phyloP scores from a whole-genome alignment of 2,888 invertebrate species.

The Spodoptera littoralis region DNA sequence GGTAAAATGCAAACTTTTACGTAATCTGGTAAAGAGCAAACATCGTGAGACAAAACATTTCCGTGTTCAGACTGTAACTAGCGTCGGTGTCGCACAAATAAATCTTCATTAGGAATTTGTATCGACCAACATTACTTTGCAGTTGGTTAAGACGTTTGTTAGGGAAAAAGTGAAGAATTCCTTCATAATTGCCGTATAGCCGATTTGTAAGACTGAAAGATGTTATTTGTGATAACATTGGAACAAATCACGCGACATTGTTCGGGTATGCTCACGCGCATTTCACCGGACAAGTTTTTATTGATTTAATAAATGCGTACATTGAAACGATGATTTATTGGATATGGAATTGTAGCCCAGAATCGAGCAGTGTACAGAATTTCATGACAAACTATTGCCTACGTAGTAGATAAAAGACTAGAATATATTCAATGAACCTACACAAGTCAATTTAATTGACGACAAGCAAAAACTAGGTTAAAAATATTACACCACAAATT shows the following conservation, averaged over 20 bases:
- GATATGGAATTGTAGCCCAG: background rate
- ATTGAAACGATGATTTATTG: slow-evolving; percentile 4
- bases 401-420: too few relatives aligned
- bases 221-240: slow-evolving; percentile 42
- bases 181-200: slow-evolving; percentile 28
- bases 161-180: slow-evolving; percentile 39
- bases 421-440: too few relatives aligned
- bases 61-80: background rate
- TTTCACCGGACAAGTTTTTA: slow-evolving; percentile 41
- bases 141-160: slow-evolving; percentile 18
- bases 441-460: too few relatives aligned
- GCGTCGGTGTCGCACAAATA: slow-evolving; percentile 23
- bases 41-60: slow-evolving; percentile 5
- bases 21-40: slow-evolving; percentile 1
- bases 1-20: background rate
- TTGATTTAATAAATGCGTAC: slow-evolving; percentile 16
- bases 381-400: too few relatives aligned
- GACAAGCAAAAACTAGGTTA: too few relatives aligned
- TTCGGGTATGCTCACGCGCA: slow-evolving; percentile 28
- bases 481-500: too few relatives aligned
- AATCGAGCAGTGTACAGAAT: background rate
- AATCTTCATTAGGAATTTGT: slow-evolving; percentile 37
- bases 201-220: slow-evolving; percentile 30
- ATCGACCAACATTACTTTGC: slow-evolving; percentile 23
- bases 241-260: slow-evolving; percentile 45